These are phyloP conservation scores for Hirtodrosophila cameraria DNA, from an alignment of 2,888 invertebrate genomes.

Conservation along the genomic window DNA sequence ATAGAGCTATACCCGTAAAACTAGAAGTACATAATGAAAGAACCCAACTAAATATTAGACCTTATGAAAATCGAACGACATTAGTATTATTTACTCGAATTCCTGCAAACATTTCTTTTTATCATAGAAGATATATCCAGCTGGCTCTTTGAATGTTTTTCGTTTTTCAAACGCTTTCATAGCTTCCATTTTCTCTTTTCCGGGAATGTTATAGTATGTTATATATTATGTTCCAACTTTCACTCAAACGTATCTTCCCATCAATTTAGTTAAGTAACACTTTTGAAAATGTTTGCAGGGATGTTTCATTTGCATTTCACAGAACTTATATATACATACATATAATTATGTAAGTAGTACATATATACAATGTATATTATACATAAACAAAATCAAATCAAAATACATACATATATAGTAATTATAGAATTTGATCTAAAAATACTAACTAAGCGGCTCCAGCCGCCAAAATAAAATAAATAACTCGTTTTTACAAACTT, in stretches of 20 bases:
- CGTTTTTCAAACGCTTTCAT: too few species aligned
- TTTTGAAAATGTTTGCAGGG: background rate
- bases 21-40: background rate
- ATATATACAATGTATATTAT: slow-evolving; percentile 22
- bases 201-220: too few species aligned
- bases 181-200: too few species aligned
- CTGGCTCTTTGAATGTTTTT: too few species aligned
- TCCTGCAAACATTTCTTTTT: too few species aligned
- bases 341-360: slow-evolving; percentile 28
- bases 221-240: too few species aligned
- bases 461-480: slow-evolving; percentile 68
- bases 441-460: slow-evolving; percentile 65
- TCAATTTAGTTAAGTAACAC: background rate
- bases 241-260: too few species aligned
- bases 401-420: slow-evolving; percentile 14
- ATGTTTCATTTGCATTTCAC: slow-evolving; percentile 56
- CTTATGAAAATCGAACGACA: slow-evolving; percentile 13
- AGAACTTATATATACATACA: slow-evolving; percentile 31
- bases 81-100: slow-evolving; percentile 1
- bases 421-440: slow-evolving; percentile 56
- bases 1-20: too few species aligned
- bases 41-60: background rate
- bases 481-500: slow-evolving; percentile 37
- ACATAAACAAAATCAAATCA: slow-evolving; percentile 31
- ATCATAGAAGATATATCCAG: too few species aligned